Base-by-base conservation (phyloP, 2,797 vertebrate species). In the Hipposideros larvatus region DNA sequence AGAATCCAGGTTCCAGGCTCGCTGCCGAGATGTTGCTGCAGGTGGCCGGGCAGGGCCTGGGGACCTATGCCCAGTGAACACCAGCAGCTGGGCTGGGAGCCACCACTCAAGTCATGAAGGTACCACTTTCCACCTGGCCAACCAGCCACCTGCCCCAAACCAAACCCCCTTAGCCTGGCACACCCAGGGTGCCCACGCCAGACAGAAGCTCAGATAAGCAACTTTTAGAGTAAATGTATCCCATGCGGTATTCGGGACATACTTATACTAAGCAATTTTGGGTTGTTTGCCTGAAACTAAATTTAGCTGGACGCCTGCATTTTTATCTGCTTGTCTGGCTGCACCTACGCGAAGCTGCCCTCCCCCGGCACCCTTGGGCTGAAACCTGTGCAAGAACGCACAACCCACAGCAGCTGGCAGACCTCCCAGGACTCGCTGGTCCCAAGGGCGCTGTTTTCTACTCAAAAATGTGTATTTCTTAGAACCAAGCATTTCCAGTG, bases 171-270 rank as follows among this genome's bases (percentile, higher is more conserved):
- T 0, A 65, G 31, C 31, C 43, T 26, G n/a, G 41, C 57, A 63
- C 79, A n/a, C 11, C 57, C 41, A 46, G 24, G 41, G 43, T 3
- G 26, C 41, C 43, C 28, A 65, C 22, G n/a, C 5, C n/a, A 37
- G 5, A 16, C 41, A 2, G 53, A 34, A 55, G 26, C 5, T 15
- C 24, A 11, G 21, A 46, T 15, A 19, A 26, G 28, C 66, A 65
- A 37, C 4, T 0, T 31, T n/a, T 0, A 28, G 34, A 2, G 0
- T 61, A 53, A 73, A 34, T 11, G 1, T 3, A 24, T 28, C 75
- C 26, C 31, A 9, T 0, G 28, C 1, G 6, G 13, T 6, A 26
- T n/a, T 9, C 1, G 34, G 34, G 59, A 26, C 80, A 19, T 5
- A 5, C 37, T 55, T 11, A 11, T 6, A 13, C 8, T 14, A 31